Conservation (phyloP, 2,113 vertebrate species). For the Callorhinus ursinus region DNA sequence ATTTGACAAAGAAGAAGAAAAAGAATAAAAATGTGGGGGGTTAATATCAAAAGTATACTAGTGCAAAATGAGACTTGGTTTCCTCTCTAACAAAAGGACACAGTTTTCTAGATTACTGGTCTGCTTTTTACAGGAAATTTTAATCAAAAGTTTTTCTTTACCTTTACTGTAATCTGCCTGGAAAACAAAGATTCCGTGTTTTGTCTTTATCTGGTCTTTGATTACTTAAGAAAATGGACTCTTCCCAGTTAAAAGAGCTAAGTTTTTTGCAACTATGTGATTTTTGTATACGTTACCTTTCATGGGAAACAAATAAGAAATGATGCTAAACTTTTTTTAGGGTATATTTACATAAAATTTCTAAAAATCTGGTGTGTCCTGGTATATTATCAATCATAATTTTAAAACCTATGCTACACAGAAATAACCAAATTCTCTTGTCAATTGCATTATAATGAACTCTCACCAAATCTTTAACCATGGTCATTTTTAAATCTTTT, state of each 20-base stretch:
- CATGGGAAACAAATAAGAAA: not conserved
- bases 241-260: not conserved
- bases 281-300: not conserved
- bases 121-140: not conserved
- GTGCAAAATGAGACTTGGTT: not conserved
- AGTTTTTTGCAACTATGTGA: not conserved
- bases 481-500: not conserved
- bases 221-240: not conserved
- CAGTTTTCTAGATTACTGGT: not conserved
- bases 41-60: not conserved
- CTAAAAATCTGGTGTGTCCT: not conserved
- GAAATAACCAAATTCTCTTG: not conserved
- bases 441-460: not conserved
- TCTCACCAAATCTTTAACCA: not conserved
- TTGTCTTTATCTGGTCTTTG: not conserved
- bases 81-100: not conserved
- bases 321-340: not conserved
- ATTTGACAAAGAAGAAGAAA: not conserved
- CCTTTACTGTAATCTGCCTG: not conserved
- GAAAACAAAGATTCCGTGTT: not conserved
- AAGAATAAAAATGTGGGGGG: not conserved
- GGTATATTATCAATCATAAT: not conserved
- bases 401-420: not conserved
- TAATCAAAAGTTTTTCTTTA: not conserved
- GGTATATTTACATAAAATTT: not conserved